Base-by-base conservation (phyloP, 2,888 invertebrate species). In the Prostheceraeus crozeri region DNA sequence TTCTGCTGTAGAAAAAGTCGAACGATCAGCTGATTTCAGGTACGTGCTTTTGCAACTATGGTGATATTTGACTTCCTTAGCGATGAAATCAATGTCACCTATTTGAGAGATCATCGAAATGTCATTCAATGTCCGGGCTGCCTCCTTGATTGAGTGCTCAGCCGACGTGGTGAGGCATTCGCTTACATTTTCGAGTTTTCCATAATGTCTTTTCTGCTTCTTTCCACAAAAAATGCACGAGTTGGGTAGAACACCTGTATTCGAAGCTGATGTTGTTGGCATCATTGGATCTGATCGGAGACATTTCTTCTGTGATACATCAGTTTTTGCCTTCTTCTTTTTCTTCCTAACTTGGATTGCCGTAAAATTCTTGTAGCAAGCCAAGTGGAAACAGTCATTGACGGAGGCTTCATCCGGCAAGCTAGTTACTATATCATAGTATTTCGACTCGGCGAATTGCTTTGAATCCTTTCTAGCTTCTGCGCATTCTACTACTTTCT, bases 211-310 rank as follows among this genome's bases (percentile, higher is more conserved):
- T 40, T 40, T 40, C 21, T n/a, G 40, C 21, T 40, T 40, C n/a
- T 40, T 40, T 19, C 21, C 21, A 23, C 40, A 40, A 40, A 40
- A 40, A 19, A 40, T 40, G 21, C 40, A 40, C 21, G n/a, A 40
- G n/a, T 40, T 40, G n/a, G 6, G 40, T 40, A 40, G 40, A 19
- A 40, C 21, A 19, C 40, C 40, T 40, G 19, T 40, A n/a, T n/a
- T n/a, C n/a, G n/a, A n/a, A n/a, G n/a, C n/a, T 23, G 40, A 40
- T 19, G 40, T 40, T 14, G 19, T 40, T 23, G 40, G n/a, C 40
- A 16, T 19, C 19, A 40, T 40, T 40, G n/a, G 16, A 40, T 40
- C 40, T 14, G 40, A 40, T 19, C 40, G n/a, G 40, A 40, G 40
- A 16, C 40, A 16, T 6, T 40, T 40, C 19, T 40, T 19, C 19